Evolutionary conservation across 2,888 invertebrate genomes (phyloP).

Genomic region (Epirrita christyi): DNA sequence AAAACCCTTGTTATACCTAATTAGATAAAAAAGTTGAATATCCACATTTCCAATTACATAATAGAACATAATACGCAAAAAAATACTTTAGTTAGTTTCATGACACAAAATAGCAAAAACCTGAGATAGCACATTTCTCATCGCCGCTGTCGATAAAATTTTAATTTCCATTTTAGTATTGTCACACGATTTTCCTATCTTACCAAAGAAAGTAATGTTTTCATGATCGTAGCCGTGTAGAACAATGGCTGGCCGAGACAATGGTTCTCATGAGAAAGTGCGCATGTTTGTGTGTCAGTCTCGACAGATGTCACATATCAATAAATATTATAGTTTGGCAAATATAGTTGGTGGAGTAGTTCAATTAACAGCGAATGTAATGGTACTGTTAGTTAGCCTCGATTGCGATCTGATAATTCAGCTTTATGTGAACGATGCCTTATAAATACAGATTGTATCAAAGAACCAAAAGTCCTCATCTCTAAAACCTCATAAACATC

Average conservation of each 20-base stretch:
- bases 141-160: constrained; percentile 17
- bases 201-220: constrained; percentile 59
- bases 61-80: too few relatives aligned
- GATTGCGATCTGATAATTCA: not conserved
- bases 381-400: constrained; percentile 18
- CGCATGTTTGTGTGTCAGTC: constrained; percentile 51
- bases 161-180: constrained; percentile 27
- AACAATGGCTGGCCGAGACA: constrained; percentile 50
- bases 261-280: constrained; percentile 70
- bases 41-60: too few relatives aligned
- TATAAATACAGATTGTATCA: too few relatives aligned
- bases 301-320: constrained; percentile 30
- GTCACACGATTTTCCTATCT: constrained; percentile 48
- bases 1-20: not conserved
- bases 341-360: constrained; percentile 7
- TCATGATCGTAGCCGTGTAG: constrained; percentile 44
- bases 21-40: too few relatives aligned
- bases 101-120: constrained; percentile 15
- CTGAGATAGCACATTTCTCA: constrained; percentile 8
- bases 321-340: constrained; percentile 24
- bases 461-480: too few relatives aligned
- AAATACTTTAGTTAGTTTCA: too few relatives aligned
- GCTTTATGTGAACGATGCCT: too few relatives aligned
- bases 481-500: too few relatives aligned
- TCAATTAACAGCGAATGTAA: constrained; percentile 3